Evolutionary conservation across 2,113 vertebrate species (phyloP).

Genomic region (Lucifuga dentata): DNA sequence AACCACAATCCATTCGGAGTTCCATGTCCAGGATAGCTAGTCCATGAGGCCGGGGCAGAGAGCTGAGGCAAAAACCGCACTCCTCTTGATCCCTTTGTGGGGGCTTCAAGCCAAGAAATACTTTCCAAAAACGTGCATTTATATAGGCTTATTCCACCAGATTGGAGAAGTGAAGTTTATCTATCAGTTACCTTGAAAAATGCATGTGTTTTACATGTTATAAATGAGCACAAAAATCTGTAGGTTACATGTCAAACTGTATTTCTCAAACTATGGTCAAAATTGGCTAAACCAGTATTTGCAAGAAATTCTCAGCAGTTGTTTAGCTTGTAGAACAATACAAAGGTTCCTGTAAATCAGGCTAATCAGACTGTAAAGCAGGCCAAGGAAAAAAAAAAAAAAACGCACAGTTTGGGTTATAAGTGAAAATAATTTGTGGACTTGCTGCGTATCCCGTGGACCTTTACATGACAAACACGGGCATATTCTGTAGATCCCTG

Average conservation of each 20-base stretch:
- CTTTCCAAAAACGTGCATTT: constrained; percentile 22
- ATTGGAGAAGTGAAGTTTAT: constrained; percentile 24
- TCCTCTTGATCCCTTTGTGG: constrained; percentile 44
- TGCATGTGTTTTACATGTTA: constrained; percentile 15
- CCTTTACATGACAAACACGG: constrained; percentile 33
- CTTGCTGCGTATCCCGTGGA: constrained; percentile 24
- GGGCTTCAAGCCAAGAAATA: constrained; percentile 41
- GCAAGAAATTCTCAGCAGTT: constrained; percentile 16
- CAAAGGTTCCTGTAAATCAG: constrained; percentile 15
- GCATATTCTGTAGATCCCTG: constrained; percentile 30
- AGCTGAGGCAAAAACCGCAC: constrained; percentile 82
- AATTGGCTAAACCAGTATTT: constrained; percentile 23
- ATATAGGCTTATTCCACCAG: constrained; percentile 19
- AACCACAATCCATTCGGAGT: constrained; percentile 79
- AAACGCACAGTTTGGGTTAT: background rate
- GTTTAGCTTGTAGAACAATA: background rate
- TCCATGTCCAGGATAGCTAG: constrained; percentile 69
- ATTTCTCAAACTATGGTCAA: constrained; percentile 15
- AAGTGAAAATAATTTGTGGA: constrained; percentile 9
- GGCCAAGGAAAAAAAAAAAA: background rate
- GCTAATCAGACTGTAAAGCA: constrained; percentile 23
- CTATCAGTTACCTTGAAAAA: constrained; percentile 26
- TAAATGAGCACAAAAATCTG: constrained; percentile 19
- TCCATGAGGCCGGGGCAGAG: constrained; percentile 75
- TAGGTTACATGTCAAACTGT: background rate